A percentile compares a stretch with the other conserved stretches of the same genome.
Evolutionary conservation across 2,888 invertebrate species (phyloP).

Genomic region (Tachina lurida): DNA sequence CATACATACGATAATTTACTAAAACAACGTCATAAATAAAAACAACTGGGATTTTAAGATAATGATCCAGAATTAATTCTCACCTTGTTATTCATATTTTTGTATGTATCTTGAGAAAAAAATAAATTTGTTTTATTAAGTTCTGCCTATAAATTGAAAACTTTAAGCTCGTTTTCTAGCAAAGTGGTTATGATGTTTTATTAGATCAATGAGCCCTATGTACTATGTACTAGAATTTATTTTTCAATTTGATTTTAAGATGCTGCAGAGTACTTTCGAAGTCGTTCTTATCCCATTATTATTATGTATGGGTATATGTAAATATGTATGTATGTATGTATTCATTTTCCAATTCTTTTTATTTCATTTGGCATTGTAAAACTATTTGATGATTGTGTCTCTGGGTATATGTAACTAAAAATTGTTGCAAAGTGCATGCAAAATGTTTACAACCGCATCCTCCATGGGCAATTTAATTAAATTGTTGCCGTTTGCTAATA

Average conservation of each 20-base stretch:
- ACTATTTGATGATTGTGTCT: slow-evolving; percentile 62
- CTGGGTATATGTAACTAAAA: slow-evolving; percentile 56
- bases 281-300: not conserved
- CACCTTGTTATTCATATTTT: too few species aligned
- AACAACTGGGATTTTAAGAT: too few species aligned
- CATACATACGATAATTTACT: too few species aligned
- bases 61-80: too few species aligned
- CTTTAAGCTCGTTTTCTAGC: too few species aligned
- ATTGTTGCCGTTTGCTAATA: slow-evolving; percentile 75
- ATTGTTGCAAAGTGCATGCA: slow-evolving; percentile 71
- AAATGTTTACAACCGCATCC: slow-evolving; percentile 73
- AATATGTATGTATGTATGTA: not conserved
- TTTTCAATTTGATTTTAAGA: not conserved
- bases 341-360: slow-evolving; percentile 44
- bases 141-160: too few species aligned
- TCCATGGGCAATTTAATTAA: slow-evolving; percentile 78
- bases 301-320: not conserved
- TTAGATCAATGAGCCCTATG: not conserved
- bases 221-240: not conserved
- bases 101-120: too few species aligned
- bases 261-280: not conserved
- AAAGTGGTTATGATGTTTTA: too few species aligned
- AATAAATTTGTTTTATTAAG: too few species aligned
- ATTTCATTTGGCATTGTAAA: slow-evolving; percentile 56
- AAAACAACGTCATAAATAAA: too few species aligned